Percentiles rank a stretch among this genome's conserved stretches.
Conservation (phyloP, 2,113 vertebrate genomes). For the Cyanoliseus patagonus region DNA sequence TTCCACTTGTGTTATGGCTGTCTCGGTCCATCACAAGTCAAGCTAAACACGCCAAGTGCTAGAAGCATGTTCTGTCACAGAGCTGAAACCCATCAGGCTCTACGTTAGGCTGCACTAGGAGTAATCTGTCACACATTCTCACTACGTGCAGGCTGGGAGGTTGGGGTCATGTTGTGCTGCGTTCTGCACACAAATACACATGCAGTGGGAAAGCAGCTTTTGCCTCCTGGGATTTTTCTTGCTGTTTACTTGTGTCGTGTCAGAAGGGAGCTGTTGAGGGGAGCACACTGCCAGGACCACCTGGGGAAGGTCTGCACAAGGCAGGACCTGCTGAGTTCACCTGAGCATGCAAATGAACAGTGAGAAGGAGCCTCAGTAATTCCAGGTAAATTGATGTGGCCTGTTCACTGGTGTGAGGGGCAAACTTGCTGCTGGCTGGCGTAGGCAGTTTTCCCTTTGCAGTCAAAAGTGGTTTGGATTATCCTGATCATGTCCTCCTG, state of each 20-base stretch:
- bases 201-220: neutral
- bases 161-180: neutral
- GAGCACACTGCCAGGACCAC: neutral
- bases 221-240: neutral
- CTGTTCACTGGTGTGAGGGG: neutral
- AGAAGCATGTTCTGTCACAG: neutral
- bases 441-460: neutral
- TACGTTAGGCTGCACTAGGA: neutral
- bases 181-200: neutral
- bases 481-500: neutral
- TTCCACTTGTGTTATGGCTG: neutral
- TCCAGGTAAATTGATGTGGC: neutral
- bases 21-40: neutral
- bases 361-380: neutral
- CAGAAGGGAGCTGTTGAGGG: neutral
- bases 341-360: neutral
- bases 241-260: neutral
- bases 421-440: neutral
- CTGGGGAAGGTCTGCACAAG: neutral
- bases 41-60: neutral
- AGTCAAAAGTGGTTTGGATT: neutral
- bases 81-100: neutral
- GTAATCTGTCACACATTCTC: neutral
- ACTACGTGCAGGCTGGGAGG: neutral
- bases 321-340: neutral